A percentile compares a stretch with the other conserved stretches of the same genome.
These are phyloP conservation scores for Poecilus cupreus DNA, from an alignment of 2,888 invertebrate genomes.

Conservation along the genomic window DNA sequence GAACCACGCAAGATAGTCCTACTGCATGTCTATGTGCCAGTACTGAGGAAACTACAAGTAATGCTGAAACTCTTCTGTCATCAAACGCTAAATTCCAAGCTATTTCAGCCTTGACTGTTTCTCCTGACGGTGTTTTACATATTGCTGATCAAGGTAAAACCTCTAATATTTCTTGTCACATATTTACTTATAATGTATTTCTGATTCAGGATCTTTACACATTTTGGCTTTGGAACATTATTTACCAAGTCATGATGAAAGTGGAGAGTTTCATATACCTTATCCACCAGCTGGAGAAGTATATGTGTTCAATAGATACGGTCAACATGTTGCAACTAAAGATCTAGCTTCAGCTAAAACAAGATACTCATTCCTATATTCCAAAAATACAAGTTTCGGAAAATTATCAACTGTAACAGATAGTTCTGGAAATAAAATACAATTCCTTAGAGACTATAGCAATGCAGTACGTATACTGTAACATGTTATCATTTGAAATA, in stretches of 20 bases:
- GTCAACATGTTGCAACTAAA: constrained; percentile 96
- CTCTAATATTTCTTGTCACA: no score
- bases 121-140: constrained; percentile 96
- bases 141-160: constrained; percentile 90
- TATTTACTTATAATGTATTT: no score
- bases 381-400: constrained; percentile 96
- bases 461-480: constrained; percentile 81
- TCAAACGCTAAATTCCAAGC: constrained; percentile 93
- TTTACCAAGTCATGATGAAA: constrained; percentile 89
- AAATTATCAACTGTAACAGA: constrained; percentile 95
- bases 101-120: constrained; percentile 92
- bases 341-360: constrained; percentile 96
- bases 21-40: constrained; percentile 69
- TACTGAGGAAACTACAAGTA: constrained; percentile 80
- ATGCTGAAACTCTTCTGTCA: constrained; percentile 89
- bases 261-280: constrained; percentile 94
- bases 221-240: constrained; percentile 91
- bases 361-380: constrained; percentile 96
- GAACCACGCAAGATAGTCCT: constrained; percentile 68
- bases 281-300: constrained; percentile 95
- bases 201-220: background rate
- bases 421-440: constrained; percentile 94
- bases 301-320: constrained; percentile 94
- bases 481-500: constrained; percentile 48
- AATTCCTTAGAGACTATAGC: constrained; percentile 93